Evolutionary conservation across 2,888 invertebrate genomes (phyloP).

Genomic region (Scaptodrosophila latifasciaeformis): DNA sequence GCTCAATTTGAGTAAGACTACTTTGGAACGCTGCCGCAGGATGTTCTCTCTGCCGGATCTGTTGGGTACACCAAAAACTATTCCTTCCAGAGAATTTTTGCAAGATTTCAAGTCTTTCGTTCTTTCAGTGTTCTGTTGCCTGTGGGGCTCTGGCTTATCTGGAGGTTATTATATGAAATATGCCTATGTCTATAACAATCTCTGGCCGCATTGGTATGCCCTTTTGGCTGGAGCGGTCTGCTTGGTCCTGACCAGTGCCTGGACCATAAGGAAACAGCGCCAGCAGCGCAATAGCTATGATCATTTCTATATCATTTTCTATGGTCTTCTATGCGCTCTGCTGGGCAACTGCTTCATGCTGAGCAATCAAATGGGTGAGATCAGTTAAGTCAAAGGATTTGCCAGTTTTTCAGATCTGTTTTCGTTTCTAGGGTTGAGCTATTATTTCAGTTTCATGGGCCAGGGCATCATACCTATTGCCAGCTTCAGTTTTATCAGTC

Average conservation of each 20-base stretch:
- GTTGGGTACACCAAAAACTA: constrained; percentile 30
- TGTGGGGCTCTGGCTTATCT: constrained; percentile 60
- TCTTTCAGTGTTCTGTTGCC: constrained; percentile 46
- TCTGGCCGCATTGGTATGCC: constrained; percentile 64
- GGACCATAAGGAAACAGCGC: constrained; percentile 58
- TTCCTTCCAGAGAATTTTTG: not conserved
- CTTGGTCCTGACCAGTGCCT: constrained; percentile 46
- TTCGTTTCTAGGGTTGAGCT: constrained; percentile 50
- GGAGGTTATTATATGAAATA: constrained; percentile 65
- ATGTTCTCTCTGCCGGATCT: constrained; percentile 51
- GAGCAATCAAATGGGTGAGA: constrained; percentile 60
- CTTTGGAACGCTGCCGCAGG: constrained; percentile 37
- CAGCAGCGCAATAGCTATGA: constrained; percentile 58
- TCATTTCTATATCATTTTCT: constrained; percentile 68
- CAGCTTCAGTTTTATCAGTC: constrained; percentile 61
- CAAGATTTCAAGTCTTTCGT: not conserved
- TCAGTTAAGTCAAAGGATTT: not conserved
- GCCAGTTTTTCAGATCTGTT: not conserved
- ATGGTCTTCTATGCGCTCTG: constrained; percentile 62
- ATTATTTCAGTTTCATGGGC: constrained; percentile 64
- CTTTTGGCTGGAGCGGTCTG: constrained; percentile 39
- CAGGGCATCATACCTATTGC: constrained; percentile 54
- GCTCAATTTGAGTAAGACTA: too few species aligned
- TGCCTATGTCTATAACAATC: constrained; percentile 59
- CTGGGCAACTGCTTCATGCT: constrained; percentile 64